phyloP scores from a whole-genome alignment of 2,113 vertebrate species.

The Phylloscopus whistleri region DNA sequence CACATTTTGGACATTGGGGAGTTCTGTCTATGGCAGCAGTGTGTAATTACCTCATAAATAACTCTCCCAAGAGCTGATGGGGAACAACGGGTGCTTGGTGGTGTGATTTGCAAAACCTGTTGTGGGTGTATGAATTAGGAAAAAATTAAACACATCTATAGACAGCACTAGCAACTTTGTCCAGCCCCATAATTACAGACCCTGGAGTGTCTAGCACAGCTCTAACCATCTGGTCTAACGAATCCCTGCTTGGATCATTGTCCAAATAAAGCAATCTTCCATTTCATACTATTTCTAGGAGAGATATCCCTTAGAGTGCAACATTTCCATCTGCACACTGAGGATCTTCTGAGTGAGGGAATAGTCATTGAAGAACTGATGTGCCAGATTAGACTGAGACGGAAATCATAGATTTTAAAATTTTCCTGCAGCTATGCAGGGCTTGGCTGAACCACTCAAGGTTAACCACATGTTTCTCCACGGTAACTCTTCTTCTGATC shows the following conservation, averaged over 20 bases:
- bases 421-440: not conserved
- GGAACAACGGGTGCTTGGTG: rapidly evolving
- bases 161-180: not conserved
- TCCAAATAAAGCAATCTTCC: not conserved
- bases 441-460: not conserved
- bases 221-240: not conserved
- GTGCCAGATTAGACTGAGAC: not conserved
- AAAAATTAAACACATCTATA: not conserved
- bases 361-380: not conserved
- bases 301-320: not conserved
- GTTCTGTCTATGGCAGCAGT: not conserved
- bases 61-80: not conserved
- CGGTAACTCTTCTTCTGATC: not conserved
- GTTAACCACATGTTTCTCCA: not conserved
- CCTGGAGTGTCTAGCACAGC: not conserved
- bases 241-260: not conserved
- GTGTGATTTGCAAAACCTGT: not conserved
- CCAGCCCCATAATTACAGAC: not conserved
- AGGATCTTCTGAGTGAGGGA: not conserved
- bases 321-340: not conserved
- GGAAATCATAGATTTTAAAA: not conserved
- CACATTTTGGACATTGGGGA: not conserved
- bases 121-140: not conserved
- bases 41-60: not conserved
- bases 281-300: not conserved